These are phyloP conservation scores for Lamproptera curius DNA, from an alignment of 2,888 invertebrate species.

Conservation along the genomic window DNA sequence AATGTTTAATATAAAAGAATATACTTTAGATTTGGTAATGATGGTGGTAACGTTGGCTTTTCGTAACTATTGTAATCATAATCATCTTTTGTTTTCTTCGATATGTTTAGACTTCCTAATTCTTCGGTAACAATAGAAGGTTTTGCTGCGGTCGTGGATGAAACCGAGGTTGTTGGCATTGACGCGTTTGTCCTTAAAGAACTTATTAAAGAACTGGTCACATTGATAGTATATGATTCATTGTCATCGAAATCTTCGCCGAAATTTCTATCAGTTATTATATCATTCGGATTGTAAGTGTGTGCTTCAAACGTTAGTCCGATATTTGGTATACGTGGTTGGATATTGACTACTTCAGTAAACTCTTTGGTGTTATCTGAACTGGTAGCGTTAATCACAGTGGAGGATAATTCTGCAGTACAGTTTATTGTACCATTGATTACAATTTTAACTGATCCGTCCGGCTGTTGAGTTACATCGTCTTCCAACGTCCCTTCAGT, in stretches of 20 bases:
- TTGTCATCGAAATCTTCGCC: conserved; percentile 63
- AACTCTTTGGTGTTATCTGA: conserved; percentile 44
- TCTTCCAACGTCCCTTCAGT: conserved; percentile 23
- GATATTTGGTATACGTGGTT: conserved; percentile 48
- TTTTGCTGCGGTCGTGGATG: conserved; percentile 24
- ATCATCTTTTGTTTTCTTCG: conserved; percentile 77
- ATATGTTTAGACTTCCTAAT: conserved; percentile 54
- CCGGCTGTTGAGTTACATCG: conserved; percentile 48
- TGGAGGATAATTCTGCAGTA: conserved; percentile 64
- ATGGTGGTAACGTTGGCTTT: conserved; percentile 87
- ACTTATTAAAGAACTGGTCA: conserved; percentile 76
- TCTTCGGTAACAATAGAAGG: conserved; percentile 52
- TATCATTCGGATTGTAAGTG: conserved; percentile 56
- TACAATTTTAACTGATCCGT: conserved; percentile 54
- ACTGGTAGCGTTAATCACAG: conserved; percentile 46
- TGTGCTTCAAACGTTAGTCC: conserved; percentile 47
- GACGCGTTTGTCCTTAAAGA: conserved; percentile 66
- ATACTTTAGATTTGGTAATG: conserved; percentile 87
- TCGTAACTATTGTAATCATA: conserved; percentile 83
- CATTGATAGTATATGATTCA: conserved; percentile 76
- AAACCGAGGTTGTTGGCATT: conserved; percentile 36
- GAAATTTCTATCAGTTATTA: conserved; percentile 57
- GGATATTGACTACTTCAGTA: conserved; percentile 33
- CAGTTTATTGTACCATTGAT: conserved; percentile 70
- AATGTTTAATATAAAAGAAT: background rate